Conservation (phyloP, 2,888 invertebrate genomes). For the Lomographa bimaculata region DNA sequence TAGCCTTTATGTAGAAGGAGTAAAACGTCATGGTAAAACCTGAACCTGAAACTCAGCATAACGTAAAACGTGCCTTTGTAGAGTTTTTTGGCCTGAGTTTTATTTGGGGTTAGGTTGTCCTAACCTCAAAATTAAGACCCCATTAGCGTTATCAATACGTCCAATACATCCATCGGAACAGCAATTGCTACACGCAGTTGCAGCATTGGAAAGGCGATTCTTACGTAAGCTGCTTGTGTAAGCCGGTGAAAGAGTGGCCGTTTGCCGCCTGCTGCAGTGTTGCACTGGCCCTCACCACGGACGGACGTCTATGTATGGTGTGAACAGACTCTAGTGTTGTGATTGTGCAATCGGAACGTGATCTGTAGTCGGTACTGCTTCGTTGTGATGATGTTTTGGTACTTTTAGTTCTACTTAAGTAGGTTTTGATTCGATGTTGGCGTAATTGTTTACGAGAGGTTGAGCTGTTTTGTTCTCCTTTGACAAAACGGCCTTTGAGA, state of each 20-base stretch:
- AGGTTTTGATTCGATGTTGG: too few relatives aligned
- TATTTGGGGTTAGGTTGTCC: too few relatives aligned
- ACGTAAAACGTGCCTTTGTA: too few relatives aligned
- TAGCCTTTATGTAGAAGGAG: too few relatives aligned
- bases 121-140: too few relatives aligned
- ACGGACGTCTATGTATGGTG: constrained; percentile 44
- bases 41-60: too few relatives aligned
- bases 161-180: constrained; percentile 39
- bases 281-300: constrained; percentile 59
- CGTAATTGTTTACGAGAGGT: too few relatives aligned
- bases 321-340: constrained; percentile 21
- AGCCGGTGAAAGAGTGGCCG: constrained; percentile 69
- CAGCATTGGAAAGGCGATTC: constrained; percentile 69
- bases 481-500: too few relatives aligned
- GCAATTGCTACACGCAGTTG: constrained; percentile 57
- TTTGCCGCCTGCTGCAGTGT: constrained; percentile 56
- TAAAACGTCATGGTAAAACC: too few relatives aligned
- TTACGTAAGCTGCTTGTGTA: constrained; percentile 75
- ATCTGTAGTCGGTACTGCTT: constrained; percentile 34
- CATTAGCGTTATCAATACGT: constrained; percentile 8
- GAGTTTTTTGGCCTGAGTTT: too few relatives aligned
- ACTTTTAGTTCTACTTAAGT: too few relatives aligned
- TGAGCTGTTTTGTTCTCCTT: too few relatives aligned
- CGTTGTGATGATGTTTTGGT: constrained; percentile 26
- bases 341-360: constrained; percentile 37